These are phyloP conservation scores for Bruchidius siliquastri DNA, from an alignment of 2,888 invertebrate species.

Conservation along the genomic window DNA sequence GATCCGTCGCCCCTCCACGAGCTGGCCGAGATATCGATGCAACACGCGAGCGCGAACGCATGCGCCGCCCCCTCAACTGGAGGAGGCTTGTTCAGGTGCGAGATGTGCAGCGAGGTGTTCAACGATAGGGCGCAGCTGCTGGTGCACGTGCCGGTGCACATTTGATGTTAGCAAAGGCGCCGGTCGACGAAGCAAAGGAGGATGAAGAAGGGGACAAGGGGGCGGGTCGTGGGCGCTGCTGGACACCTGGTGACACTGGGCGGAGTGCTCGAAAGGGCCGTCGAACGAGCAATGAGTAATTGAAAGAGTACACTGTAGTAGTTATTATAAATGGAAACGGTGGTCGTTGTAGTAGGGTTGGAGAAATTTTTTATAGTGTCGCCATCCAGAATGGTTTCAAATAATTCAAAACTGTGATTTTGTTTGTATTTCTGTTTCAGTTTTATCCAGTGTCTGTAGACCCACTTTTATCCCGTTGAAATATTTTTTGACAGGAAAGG, in stretches of 20 bases:
- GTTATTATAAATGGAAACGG: too few relatives aligned
- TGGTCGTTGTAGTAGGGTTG: too few relatives aligned
- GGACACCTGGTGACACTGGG: background rate
- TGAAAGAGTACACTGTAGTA: background rate
- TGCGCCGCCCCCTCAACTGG: slow-evolving; percentile 16
- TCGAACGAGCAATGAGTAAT: background rate
- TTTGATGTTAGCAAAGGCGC: slow-evolving; percentile 53
- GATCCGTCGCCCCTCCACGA: slow-evolving; percentile 50
- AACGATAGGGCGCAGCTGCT: slow-evolving; percentile 67
- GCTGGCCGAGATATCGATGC: slow-evolving; percentile 51
- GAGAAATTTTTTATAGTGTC: too few relatives aligned
- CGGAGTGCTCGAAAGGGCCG: background rate
- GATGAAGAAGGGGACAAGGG: background rate
- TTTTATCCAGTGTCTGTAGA: too few relatives aligned
- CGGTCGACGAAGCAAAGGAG: background rate
- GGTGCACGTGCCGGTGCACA: slow-evolving; percentile 78
- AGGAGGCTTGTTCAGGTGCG: slow-evolving; percentile 61
- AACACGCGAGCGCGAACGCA: slow-evolving; percentile 36
- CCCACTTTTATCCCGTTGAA: too few relatives aligned
- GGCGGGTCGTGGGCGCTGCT: too few relatives aligned
- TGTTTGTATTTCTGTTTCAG: too few relatives aligned
- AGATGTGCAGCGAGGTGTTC: slow-evolving; percentile 77
- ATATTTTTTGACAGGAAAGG: too few relatives aligned
- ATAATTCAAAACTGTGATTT: too few relatives aligned
- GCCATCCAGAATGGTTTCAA: too few relatives aligned